Evolutionary conservation across 2,888 invertebrate genomes (phyloP).

Genomic region (Callyntrura guangdongensis): DNA sequence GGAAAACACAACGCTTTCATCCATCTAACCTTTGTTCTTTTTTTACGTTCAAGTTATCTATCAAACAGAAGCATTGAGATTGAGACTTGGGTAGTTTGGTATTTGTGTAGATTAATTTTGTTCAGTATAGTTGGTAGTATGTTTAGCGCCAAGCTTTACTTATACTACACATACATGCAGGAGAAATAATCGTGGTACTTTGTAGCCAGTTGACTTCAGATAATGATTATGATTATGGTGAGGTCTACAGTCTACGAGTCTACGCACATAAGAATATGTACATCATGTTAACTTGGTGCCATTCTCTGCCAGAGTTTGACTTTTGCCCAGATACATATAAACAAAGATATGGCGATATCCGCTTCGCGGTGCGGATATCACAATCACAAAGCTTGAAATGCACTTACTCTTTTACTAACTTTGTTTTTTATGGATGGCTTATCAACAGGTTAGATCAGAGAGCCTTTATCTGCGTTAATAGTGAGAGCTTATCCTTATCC

Average conservation of each 20-base stretch:
- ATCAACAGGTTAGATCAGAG: not conserved
- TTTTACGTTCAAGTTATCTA: not conserved
- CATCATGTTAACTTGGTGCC: not conserved
- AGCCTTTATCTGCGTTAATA: not conserved
- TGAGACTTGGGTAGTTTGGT: constrained; percentile 15
- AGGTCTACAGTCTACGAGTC: too few species aligned
- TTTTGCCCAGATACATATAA: not conserved
- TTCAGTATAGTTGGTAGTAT: not conserved
- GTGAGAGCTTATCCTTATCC: not conserved
- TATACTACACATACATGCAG: not conserved
- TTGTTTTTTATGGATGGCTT: not conserved
- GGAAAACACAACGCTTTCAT: not conserved
- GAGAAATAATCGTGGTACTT: not conserved
- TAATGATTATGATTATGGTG: not conserved
- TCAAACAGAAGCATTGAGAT: not conserved
- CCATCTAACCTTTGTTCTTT: constrained; percentile 22
- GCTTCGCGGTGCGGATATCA: not conserved
- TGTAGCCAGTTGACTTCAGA: not conserved
- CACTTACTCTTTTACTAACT: not conserved
- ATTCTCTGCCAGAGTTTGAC: not conserved
- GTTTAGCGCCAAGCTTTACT: constrained; percentile 10
- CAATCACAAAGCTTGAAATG: not conserved
- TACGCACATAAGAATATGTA: not conserved
- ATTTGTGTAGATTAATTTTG: constrained; percentile 23
- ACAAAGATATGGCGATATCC: constrained; percentile 28